Conservation (phyloP, 23 tunicate genomes). For the Aplidium turbinatum region DNA sequence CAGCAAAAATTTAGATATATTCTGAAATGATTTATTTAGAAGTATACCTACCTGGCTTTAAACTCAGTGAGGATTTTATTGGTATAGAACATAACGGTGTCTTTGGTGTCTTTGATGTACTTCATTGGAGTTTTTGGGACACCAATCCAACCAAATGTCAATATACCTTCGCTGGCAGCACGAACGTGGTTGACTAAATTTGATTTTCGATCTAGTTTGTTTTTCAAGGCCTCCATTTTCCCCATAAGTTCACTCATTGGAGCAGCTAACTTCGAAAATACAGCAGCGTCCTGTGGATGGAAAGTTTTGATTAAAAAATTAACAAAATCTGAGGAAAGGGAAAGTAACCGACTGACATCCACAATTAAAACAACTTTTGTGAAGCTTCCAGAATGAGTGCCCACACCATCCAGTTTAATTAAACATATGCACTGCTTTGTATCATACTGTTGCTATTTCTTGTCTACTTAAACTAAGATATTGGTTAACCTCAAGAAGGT, state of each 20-base stretch:
- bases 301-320: too few species aligned
- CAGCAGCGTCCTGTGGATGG: slow-evolving; percentile 35
- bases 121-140: slow-evolving; percentile 74
- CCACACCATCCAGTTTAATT: too few species aligned
- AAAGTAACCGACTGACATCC: too few species aligned
- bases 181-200: slow-evolving; percentile 37
- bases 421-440: too few species aligned
- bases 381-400: too few species aligned
- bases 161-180: slow-evolving; percentile 67
- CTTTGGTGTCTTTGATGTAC: slow-evolving; percentile 65
- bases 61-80: slow-evolving; percentile 78
- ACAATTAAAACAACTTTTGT: too few species aligned
- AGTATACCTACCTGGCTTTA: slow-evolving; percentile 64
- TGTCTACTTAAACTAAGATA: too few species aligned
- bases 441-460: too few species aligned
- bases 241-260: slow-evolving; percentile 29
- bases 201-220: slow-evolving; percentile 35
- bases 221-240: slow-evolving; percentile 20
- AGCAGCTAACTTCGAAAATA: slow-evolving; percentile 23
- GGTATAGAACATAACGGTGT: slow-evolving; percentile 84
- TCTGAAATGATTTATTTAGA: too few species aligned
- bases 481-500: too few species aligned
- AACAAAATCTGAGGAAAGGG: too few species aligned
- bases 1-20: too few species aligned
- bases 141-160: slow-evolving; percentile 79